phyloP scores from a whole-genome alignment of 2,888 invertebrate species.

The Ophonus ardosiacus region DNA sequence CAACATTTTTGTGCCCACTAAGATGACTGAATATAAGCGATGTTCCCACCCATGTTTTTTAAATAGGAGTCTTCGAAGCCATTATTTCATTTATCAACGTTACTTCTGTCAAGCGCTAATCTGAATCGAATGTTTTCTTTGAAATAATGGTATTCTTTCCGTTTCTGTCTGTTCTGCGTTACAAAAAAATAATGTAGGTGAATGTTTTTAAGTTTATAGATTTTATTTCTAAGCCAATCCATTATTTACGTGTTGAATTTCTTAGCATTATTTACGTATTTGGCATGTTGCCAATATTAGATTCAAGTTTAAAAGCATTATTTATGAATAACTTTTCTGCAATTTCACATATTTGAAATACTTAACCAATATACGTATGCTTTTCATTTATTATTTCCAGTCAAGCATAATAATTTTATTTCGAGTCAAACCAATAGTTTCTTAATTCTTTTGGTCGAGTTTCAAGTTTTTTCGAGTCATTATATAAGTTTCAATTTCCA shows the following conservation, averaged over 20 bases:
- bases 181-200: neutral
- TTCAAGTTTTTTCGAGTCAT: no score
- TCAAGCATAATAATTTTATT: neutral
- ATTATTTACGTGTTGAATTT: neutral
- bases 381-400: neutral
- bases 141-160: neutral
- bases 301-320: neutral
- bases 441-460: no score
- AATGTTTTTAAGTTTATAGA: neutral
- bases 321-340: neutral
- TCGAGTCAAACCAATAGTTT: no score
- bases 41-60: slow-evolving; percentile 29
- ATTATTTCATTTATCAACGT: slow-evolving; percentile 17
- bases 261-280: neutral
- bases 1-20: slow-evolving; percentile 38
- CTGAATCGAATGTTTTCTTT: slow-evolving; percentile 10
- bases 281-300: neutral
- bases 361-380: neutral
- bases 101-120: neutral
- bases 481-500: no score
- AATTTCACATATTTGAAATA: neutral
- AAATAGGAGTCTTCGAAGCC: neutral
- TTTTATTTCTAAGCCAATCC: neutral
- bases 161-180: no score
- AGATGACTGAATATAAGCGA: slow-evolving; percentile 29